Percentiles rank a stretch among this genome's conserved stretches.
These are phyloP conservation scores for Steinernema khuongi DNA, from an alignment of 1,140 invertebrate genomes.

Conservation along the genomic window DNA sequence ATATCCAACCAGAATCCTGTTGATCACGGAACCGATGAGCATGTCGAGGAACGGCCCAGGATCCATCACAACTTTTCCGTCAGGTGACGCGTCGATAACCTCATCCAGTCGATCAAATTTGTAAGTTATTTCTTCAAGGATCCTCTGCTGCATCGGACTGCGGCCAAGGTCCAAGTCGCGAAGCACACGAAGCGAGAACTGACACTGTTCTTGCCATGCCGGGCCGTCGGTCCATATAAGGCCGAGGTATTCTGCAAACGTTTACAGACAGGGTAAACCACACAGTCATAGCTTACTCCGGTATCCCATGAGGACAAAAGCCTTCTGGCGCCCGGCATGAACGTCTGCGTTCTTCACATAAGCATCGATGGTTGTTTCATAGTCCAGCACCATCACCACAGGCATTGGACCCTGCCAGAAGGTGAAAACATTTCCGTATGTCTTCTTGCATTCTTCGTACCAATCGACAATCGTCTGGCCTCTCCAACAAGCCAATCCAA, in stretches of 20 bases:
- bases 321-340: neutral
- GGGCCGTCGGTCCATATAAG: constrained; percentile 26
- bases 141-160: constrained; percentile 34
- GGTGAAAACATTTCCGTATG: constrained; percentile 29
- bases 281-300: neutral
- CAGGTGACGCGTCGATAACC: neutral
- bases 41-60: constrained; percentile 17
- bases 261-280: constrained; percentile 20
- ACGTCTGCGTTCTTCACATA: constrained; percentile 25
- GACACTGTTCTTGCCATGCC: constrained; percentile 32
- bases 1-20: constrained; percentile 7
- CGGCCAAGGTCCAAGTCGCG: constrained; percentile 32
- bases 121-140: constrained; percentile 26
- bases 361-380: constrained; percentile 21
- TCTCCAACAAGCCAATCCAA: neutral
- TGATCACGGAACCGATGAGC: constrained; percentile 26
- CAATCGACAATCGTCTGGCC: neutral
- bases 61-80: constrained; percentile 1
- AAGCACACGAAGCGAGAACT: constrained; percentile 28
- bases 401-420: constrained; percentile 29
- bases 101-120: neutral
- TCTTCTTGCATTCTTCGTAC: constrained; percentile 11
- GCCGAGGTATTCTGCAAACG: constrained; percentile 17
- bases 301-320: constrained; percentile 10
- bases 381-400: constrained; percentile 18